Evolutionary conservation across 2,888 invertebrate species (phyloP), one percentile per base, ranked within the genome.

Genomic region (Lycocerus yunnanus): DNA sequence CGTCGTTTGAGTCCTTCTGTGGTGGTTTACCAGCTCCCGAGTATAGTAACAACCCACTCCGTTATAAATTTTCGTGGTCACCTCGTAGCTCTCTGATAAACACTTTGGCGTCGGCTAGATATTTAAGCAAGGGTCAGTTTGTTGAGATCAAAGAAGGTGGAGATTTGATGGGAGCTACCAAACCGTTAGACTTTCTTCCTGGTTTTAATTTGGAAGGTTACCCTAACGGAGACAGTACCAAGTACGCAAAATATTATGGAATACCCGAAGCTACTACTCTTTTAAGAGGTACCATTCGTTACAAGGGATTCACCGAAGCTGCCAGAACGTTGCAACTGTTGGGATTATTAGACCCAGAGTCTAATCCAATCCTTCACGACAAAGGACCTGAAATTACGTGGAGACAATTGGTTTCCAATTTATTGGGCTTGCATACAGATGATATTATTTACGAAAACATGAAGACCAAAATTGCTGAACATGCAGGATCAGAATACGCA

Each of bases 1-100:
- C 95, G 76, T 98, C 98, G 0, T 99, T 98, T 84, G 93, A 97
- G 0, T 98, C 98, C 0, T 99, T 95, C 88, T 99, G 99, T 83
- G 99, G 99, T 78, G 95, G 99, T 73, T 88, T 99, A 20, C 99
- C 99, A 0, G 98, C 99, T 0, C 99, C 99, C 0, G 99, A 99
- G 87, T 94, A 93, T 85, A 98, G 98, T 3, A 93, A 95, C 84
- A 98, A 99, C 86, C 93, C 96, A 0, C 84, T 96, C 24, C 88
- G 96, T 27, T 97, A 97, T 87, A 97, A 97, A 85, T 97, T 97
- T 87, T 98, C 97, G 13, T 99, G 99, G 99, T 97, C 95, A 69
- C 99, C 99, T 0, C 91, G 95, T 58, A 98, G 97, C 8, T 98
- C 97, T 0, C 88, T 99, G 1, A 89, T 97, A 11, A 99, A 98